Base-by-base conservation (phyloP, 1,140 invertebrate species). In the Danaus plexippus region DNA sequence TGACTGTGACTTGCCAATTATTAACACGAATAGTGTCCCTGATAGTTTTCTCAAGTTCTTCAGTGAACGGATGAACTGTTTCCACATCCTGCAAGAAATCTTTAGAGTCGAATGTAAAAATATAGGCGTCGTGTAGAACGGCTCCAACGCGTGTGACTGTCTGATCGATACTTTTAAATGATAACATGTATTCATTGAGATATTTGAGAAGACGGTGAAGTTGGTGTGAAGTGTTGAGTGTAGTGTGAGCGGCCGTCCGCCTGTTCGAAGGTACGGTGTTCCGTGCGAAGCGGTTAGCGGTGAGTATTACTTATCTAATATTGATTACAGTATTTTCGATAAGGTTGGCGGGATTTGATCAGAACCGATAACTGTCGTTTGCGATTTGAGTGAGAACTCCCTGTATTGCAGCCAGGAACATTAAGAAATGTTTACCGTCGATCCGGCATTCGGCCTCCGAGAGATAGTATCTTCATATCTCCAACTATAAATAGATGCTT, bases 151-250 rank as follows among this genome's bases (percentile, higher is more conserved):
- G 74, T 86, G 80, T 83, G 79, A 82, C 81, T 32, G 22, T 32
- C 22, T 81, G 81, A 84, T 86, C 80, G 80, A 86, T 86, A 86
- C 71, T 78, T 81, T 82, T 83, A 83, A 85, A 84, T 86, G 80
- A 86, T 86, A 86, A 86, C 79, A 86, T 86, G 83, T 72, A 79
- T 86, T 84, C 74, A 84, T 84, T 83, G 76, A 84, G 64, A 71
- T 80, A 75, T 77, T 77, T 73, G 66, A 75, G 77, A 77, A 71
- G 73, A 76, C 70, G 65, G 74, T 83, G 79, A 76, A 74, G 68
- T 71, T 69, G 61, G 73, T 68, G 71, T 72, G 58, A 58, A 51
- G 69, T 73, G 67, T 71, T 66, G 52, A 47, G 61, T 75, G 75
- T 59, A 62, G 61, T 66, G 60, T 51, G 2, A 40, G 32, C 52